Conservation (phyloP, 2,888 invertebrate genomes). For the Noctuana brunneofusca region DNA sequence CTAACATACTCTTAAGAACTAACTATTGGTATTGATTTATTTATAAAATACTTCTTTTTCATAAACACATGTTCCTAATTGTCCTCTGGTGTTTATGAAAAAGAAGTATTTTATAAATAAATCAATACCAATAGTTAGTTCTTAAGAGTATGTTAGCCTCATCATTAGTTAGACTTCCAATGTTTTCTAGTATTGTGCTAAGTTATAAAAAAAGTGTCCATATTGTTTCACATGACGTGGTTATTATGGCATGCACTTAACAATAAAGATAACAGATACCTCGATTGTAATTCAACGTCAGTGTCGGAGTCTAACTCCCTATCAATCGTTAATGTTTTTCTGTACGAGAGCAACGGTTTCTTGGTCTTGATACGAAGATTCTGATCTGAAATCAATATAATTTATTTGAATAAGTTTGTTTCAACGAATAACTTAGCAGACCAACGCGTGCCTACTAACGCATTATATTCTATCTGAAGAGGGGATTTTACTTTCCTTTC, state of each 20-base stretch:
- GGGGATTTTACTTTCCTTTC: too few relatives aligned
- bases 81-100: too few relatives aligned
- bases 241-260: neutral
- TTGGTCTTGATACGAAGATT: conserved; percentile 47
- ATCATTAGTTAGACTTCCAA: neutral
- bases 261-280: conserved; percentile 46
- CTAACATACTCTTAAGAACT: neutral
- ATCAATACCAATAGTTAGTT: neutral
- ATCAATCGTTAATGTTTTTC: conserved; percentile 61
- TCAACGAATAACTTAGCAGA: too few relatives aligned
- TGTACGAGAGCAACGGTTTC: conserved; percentile 62
- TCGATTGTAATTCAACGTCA: conserved; percentile 65
- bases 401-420: too few relatives aligned
- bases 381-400: conserved; percentile 43
- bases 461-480: too few relatives aligned
- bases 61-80: too few relatives aligned
- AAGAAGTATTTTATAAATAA: too few relatives aligned
- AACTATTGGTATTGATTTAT: neutral
- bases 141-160: neutral
- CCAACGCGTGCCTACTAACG: too few relatives aligned
- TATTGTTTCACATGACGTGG: neutral
- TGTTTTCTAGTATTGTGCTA: neutral
- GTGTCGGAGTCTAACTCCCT: conserved; percentile 72
- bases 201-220: neutral
- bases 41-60: too few relatives aligned